Percentiles rank a stretch among this genome's conserved stretches.
These are phyloP conservation scores for Pachypsylla venusta DNA, from an alignment of 1,140 invertebrate genomes.

Conservation along the genomic window DNA sequence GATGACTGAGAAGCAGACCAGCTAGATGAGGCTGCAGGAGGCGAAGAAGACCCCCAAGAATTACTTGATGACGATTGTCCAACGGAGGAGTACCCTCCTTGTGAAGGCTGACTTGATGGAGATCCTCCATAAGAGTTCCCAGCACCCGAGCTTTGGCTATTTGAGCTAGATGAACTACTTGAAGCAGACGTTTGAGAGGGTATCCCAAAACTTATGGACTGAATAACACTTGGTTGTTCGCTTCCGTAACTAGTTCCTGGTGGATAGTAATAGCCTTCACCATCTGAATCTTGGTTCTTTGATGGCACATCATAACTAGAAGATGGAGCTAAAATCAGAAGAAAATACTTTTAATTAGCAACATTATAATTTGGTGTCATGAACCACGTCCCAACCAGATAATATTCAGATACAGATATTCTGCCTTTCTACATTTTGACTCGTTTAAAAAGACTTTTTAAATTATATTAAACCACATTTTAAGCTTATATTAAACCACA, in stretches of 20 bases:
- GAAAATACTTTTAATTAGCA: too few species aligned
- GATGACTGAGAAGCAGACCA: background rate
- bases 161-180: constrained; percentile 69
- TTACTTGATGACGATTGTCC: constrained; percentile 49
- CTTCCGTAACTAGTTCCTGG: constrained; percentile 4
- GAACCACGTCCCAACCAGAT: too few species aligned
- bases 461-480: too few species aligned
- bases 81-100: constrained; percentile 41
- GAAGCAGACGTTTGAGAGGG: constrained; percentile 11
- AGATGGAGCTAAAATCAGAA: too few species aligned
- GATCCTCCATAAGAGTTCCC: constrained; percentile 36
- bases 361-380: too few species aligned
- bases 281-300: too few species aligned
- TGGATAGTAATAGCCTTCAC: constrained; percentile 1
- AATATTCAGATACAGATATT: too few species aligned
- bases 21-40: background rate
- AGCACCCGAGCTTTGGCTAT: constrained; percentile 91
- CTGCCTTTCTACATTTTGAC: too few species aligned
- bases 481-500: too few species aligned
- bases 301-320: too few species aligned
- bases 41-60: constrained; percentile 51
- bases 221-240: constrained; percentile 11
- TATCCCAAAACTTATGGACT: constrained; percentile 17
- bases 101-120: constrained; percentile 45
- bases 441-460: too few species aligned